phyloP scores from a whole-genome alignment of 2,888 invertebrate species.

The Nymphalis urticae region DNA sequence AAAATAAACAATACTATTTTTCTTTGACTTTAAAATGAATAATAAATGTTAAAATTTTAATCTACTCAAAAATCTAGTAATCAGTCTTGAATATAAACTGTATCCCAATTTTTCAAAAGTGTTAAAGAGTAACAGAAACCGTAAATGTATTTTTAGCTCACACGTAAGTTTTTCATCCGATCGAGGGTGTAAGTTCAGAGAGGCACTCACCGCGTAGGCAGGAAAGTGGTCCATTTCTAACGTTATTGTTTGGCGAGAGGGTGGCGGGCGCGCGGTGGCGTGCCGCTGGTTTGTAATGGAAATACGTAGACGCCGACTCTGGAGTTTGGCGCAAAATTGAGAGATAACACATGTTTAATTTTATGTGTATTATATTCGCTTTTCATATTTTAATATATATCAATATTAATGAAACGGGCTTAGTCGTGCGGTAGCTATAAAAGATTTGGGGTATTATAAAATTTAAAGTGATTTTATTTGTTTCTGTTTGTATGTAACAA shows the following conservation, averaged over 20 bases:
- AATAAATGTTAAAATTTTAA: too few relatives aligned
- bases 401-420: too few relatives aligned
- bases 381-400: too few relatives aligned
- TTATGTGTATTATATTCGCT: not conserved
- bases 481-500: too few relatives aligned
- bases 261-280: constrained; percentile 48
- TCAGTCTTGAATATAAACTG: too few relatives aligned
- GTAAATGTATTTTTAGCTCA: constrained; percentile 10
- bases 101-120: not conserved
- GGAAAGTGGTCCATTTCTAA: constrained; percentile 39
- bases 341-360: constrained; percentile 3
- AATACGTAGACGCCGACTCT: constrained; percentile 60
- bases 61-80: too few relatives aligned
- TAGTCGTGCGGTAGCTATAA: too few relatives aligned
- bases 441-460: too few relatives aligned
- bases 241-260: constrained; percentile 46
- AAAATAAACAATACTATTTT: too few relatives aligned
- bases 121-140: constrained; percentile 10
- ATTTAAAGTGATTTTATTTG: too few relatives aligned
- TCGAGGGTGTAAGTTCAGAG: constrained; percentile 33
- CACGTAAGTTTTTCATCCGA: constrained; percentile 28
- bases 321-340: constrained; percentile 37
- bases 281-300: constrained; percentile 60
- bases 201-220: constrained; percentile 41
- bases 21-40: too few relatives aligned